phyloP scores from a whole-genome alignment of 2,888 invertebrate species.

The Aporophyla nigra region DNA sequence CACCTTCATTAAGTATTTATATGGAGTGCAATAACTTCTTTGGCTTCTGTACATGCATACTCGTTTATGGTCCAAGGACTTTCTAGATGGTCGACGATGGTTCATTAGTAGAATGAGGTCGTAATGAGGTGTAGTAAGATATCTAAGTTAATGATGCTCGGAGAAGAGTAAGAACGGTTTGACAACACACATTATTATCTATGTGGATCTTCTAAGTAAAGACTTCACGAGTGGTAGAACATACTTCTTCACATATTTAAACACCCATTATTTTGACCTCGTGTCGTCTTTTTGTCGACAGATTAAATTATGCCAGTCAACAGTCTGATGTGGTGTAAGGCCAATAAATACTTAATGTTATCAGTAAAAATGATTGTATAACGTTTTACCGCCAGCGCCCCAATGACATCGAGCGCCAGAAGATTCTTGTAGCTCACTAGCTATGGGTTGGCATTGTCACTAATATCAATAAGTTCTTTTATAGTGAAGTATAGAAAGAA shows the following conservation, averaged over 20 bases:
- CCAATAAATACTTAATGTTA: too few species aligned
- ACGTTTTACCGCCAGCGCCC: too few species aligned
- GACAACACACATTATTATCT: background rate
- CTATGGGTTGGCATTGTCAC: too few species aligned
- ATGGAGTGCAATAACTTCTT: slow-evolving; percentile 2
- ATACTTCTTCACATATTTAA: background rate
- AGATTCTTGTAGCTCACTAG: too few species aligned
- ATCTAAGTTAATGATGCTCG: slow-evolving; percentile 18
- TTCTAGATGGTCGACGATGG: slow-evolving; percentile 32
- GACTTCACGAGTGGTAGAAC: background rate
- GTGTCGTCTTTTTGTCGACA: background rate
- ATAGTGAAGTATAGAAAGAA: too few species aligned
- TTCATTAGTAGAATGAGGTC: slow-evolving; percentile 40
- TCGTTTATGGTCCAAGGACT: slow-evolving; percentile 40
- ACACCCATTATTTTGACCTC: background rate
- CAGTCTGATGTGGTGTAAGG: too few species aligned
- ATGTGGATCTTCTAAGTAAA: background rate
- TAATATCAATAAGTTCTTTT: too few species aligned
- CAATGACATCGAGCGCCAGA: too few species aligned
- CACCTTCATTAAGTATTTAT: slow-evolving; percentile 13
- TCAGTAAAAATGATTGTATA: too few species aligned
- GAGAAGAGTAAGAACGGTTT: background rate
- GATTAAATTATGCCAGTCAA: background rate
- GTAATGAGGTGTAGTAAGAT: slow-evolving; percentile 42
- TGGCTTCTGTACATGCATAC: slow-evolving; percentile 11